Conservation (phyloP, 2,797 vertebrate species). For the Alosa sapidissima region DNA sequence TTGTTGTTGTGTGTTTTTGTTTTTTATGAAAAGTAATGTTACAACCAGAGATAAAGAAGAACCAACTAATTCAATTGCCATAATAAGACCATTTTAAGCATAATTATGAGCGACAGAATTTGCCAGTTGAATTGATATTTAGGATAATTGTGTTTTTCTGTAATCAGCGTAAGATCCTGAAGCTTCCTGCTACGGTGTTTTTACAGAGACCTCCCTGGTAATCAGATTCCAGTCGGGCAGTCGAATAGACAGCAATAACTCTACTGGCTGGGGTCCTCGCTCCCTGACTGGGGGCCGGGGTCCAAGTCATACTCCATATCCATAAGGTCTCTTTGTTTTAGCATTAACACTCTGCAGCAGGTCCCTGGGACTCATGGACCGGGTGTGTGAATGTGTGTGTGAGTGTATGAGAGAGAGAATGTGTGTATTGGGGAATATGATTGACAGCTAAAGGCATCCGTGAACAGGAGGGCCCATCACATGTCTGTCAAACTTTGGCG, state of each 20-base stretch:
- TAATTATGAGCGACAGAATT: too few species aligned
- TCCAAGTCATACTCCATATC: conserved; percentile 17
- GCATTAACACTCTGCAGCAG: conserved; percentile 51
- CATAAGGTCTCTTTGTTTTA: conserved; percentile 50
- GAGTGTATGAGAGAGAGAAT: background rate
- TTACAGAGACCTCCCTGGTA: background rate
- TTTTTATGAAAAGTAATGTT: too few species aligned
- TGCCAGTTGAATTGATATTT: too few species aligned
- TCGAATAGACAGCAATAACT: background rate
- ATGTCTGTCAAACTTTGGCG: conserved; percentile 52
- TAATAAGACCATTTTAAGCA: too few species aligned
- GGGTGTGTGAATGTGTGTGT: conserved; percentile 33
- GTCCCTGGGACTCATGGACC: conserved; percentile 53
- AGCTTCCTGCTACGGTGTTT: too few species aligned
- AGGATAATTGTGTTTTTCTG: too few species aligned
- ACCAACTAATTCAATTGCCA: too few species aligned
- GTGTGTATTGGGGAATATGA: conserved; percentile 28
- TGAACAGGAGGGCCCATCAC: conserved; percentile 50
- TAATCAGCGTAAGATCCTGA: too few species aligned
- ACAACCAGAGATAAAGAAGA: too few species aligned
- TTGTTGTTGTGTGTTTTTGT: too few species aligned
- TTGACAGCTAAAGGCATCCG: conserved; percentile 54
- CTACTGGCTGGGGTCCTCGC: background rate
- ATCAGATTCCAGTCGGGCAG: background rate
- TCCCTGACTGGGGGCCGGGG: too few species aligned